Evolutionary conservation across 1,140 invertebrate genomes (phyloP).

Genomic region (Caenorhabditis latens): DNA sequence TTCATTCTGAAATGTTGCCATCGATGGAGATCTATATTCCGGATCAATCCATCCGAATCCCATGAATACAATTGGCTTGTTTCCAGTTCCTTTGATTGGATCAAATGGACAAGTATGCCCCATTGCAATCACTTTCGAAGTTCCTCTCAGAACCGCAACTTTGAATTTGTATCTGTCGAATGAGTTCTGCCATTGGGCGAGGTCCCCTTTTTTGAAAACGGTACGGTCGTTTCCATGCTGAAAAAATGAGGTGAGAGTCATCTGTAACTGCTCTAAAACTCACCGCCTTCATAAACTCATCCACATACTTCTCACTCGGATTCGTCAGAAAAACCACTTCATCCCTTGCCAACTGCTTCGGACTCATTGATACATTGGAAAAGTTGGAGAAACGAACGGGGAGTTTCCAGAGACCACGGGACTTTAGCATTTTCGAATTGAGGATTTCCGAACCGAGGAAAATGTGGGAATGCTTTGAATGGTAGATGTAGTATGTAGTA

Average conservation of each 20-base stretch:
- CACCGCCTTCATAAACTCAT: neutral
- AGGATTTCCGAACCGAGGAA: too few species aligned
- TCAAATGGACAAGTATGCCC: neutral
- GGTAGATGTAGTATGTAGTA: too few species aligned
- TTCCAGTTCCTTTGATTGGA: neutral
- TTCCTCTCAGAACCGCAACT: neutral
- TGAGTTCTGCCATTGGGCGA: neutral
- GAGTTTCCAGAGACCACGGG: too few species aligned
- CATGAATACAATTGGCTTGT: neutral
- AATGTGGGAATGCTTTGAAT: too few species aligned
- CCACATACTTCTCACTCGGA: neutral
- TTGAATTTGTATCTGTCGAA: conserved; percentile 12
- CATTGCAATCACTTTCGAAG: neutral
- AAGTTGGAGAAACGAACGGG: neutral
- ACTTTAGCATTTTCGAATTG: too few species aligned
- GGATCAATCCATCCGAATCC: conserved; percentile 16
- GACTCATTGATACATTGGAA: neutral
- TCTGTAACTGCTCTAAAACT: neutral
- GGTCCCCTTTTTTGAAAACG: neutral
- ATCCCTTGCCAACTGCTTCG: too few species aligned
- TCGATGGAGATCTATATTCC: neutral
- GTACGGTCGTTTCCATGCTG: conserved; percentile 22
- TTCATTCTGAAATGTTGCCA: neutral
- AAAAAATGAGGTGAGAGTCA: neutral
- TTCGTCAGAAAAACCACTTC: conserved; percentile 13